Percentiles rank a stretch among this genome's conserved stretches.
Conservation (phyloP, 2,888 invertebrate species). For the Meteorus colon region DNA sequence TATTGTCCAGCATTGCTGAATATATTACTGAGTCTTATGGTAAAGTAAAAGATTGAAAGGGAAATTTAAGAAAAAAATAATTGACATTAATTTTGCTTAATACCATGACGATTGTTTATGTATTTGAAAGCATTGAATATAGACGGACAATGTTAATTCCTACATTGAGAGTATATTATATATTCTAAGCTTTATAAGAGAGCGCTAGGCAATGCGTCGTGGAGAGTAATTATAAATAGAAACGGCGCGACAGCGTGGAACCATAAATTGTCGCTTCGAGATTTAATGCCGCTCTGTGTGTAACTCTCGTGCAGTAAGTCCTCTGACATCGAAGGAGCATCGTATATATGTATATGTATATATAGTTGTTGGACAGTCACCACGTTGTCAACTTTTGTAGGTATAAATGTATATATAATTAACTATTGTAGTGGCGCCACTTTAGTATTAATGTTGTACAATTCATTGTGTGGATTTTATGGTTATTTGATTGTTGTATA, state of each 20-base stretch:
- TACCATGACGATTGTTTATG: slow-evolving; percentile 33
- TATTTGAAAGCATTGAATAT: not conserved
- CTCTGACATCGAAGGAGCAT: slow-evolving; percentile 32
- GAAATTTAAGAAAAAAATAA: not conserved
- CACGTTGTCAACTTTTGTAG: slow-evolving; percentile 21
- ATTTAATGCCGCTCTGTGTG: slow-evolving; percentile 56
- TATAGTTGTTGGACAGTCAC: slow-evolving; percentile 16
- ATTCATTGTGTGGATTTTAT: slow-evolving; percentile 12
- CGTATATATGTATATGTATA: slow-evolving; percentile 29
- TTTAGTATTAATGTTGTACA: slow-evolving; percentile 22
- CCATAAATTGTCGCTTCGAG: slow-evolving; percentile 66
- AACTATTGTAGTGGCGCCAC: slow-evolving; percentile 16
- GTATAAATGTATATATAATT: not conserved
- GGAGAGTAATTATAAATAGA: slow-evolving; percentile 65
- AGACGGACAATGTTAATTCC: slow-evolving; percentile 17
- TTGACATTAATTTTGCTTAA: slow-evolving; percentile 6
- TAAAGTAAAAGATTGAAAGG: not conserved
- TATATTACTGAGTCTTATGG: not conserved
- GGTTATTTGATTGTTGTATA: not conserved
- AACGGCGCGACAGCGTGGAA: slow-evolving; percentile 65
- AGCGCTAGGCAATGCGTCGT: slow-evolving; percentile 44
- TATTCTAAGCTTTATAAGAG: slow-evolving; percentile 28
- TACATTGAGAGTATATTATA: slow-evolving; percentile 22
- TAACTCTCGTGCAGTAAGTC: slow-evolving; percentile 23
- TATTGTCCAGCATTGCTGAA: not conserved